These are phyloP conservation scores for Chaenodraco wilsoni DNA, from an alignment of 2,797 vertebrate genomes.

Conservation along the genomic window DNA sequence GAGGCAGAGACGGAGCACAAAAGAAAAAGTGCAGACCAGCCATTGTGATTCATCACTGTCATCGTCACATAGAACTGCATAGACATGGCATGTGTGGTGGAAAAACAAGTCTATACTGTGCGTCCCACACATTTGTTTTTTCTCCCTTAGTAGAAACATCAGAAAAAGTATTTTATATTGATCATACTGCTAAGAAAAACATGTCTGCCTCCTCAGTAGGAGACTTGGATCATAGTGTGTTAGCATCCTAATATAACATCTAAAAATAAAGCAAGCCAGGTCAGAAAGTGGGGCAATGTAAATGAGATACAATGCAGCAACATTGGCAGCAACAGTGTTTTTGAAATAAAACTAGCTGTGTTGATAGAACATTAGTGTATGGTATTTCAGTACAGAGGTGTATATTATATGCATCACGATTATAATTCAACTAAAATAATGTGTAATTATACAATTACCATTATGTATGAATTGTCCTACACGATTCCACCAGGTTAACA, in stretches of 20 bases:
- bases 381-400: not conserved
- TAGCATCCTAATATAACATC: slow-evolving; percentile 5
- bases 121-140: slow-evolving; percentile 33
- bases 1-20: slow-evolving; percentile 27
- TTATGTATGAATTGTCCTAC: not conserved
- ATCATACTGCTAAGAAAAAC: slow-evolving; percentile 27
- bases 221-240: not conserved
- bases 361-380: not conserved
- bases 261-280: slow-evolving; percentile 5
- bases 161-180: slow-evolving; percentile 43
- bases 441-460: not conserved
- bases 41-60: slow-evolving; percentile 62
- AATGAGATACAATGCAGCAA: slow-evolving; percentile 14
- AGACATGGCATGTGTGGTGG: slow-evolving; percentile 28
- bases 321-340: not conserved
- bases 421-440: not conserved
- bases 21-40: slow-evolving; percentile 34
- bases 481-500: not conserved
- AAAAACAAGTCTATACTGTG: slow-evolving; percentile 34
- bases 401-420: not conserved
- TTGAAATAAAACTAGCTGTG: not conserved
- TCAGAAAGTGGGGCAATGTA: slow-evolving; percentile 23
- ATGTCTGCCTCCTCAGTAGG: not conserved
- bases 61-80: slow-evolving; percentile 18
- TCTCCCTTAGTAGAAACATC: slow-evolving; percentile 27